Evolutionary conservation across 2,113 vertebrate species (phyloP).

Genomic region (Nipponia nippon): DNA sequence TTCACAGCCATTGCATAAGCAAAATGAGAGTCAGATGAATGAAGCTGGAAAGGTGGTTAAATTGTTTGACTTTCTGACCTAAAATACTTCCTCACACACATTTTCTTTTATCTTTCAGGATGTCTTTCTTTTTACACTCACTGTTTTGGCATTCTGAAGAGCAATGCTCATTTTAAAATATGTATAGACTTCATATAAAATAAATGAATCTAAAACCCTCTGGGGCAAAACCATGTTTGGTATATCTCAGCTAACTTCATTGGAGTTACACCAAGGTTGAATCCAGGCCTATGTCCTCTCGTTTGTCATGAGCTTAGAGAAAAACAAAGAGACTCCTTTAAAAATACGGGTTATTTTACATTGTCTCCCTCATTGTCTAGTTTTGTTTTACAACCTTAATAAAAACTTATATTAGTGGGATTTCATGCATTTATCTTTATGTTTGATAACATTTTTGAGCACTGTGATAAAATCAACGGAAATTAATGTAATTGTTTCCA

Average conservation of each 20-base stretch:
- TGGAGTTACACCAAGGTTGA: conserved; percentile 5
- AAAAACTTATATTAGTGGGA: neutral
- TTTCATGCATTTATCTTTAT: neutral
- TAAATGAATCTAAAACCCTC: conserved; percentile 36
- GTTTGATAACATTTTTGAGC: conserved; percentile 12
- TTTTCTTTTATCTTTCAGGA: conserved; percentile 20
- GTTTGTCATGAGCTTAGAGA: neutral
- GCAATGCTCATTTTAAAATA: conserved; percentile 58
- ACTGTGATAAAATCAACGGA: neutral
- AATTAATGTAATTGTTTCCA: conserved; percentile 23
- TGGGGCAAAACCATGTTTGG: neutral
- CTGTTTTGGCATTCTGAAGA: conserved; percentile 47
- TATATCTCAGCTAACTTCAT: conserved; percentile 9
- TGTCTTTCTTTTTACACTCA: neutral
- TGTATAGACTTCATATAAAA: conserved; percentile 52
- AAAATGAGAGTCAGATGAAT: neutral
- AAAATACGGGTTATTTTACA: neutral
- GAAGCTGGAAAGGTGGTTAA: neutral
- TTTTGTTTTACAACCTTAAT: neutral
- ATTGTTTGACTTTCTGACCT: neutral
- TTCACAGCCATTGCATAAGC: neutral
- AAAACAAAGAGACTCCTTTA: neutral
- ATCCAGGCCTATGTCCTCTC: neutral
- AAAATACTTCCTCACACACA: neutral
- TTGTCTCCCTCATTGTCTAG: neutral